A percentile compares a stretch with the other conserved stretches of the same genome.
phyloP scores from a whole-genome alignment of 1,140 invertebrate genomes.

The Thaumetopoea pityocampa region DNA sequence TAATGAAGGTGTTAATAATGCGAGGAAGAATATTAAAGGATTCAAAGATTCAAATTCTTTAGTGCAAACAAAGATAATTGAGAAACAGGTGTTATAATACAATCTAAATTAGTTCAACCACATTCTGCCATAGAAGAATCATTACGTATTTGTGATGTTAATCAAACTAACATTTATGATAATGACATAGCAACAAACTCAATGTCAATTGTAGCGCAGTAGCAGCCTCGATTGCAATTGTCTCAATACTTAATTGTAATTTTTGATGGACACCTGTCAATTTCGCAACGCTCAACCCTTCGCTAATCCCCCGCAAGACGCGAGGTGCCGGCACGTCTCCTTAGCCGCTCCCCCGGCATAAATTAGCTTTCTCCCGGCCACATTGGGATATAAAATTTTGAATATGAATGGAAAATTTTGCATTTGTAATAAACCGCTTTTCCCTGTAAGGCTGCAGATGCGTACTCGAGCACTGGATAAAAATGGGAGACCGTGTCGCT shows the following conservation, averaged over 20 bases:
- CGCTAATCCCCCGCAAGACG: conserved; percentile 69
- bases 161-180: no score
- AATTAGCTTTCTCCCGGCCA: conserved; percentile 79
- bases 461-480: conserved; percentile 62
- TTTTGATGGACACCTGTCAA: conserved; percentile 75
- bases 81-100: no score
- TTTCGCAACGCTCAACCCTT: conserved; percentile 68
- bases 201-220: conserved; percentile 4
- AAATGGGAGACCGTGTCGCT: conserved; percentile 57
- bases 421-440: conserved; percentile 84
- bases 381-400: conserved; percentile 90
- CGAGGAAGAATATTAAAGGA: no score
- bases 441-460: conserved; percentile 61
- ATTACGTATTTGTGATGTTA: no score
- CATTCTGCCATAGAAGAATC: no score
- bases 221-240: conserved; percentile 39
- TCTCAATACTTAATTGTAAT: conserved; percentile 74
- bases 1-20: no score
- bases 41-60: no score
- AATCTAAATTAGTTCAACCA: no score
- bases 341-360: conserved; percentile 76
- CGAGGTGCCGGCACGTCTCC: conserved; percentile 57
- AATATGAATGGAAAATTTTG: conserved; percentile 92
- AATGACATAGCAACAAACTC: no score
- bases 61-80: no score